Base-by-base conservation (phyloP, 2,797 vertebrate species). In the Antrozous pallidus region DNA sequence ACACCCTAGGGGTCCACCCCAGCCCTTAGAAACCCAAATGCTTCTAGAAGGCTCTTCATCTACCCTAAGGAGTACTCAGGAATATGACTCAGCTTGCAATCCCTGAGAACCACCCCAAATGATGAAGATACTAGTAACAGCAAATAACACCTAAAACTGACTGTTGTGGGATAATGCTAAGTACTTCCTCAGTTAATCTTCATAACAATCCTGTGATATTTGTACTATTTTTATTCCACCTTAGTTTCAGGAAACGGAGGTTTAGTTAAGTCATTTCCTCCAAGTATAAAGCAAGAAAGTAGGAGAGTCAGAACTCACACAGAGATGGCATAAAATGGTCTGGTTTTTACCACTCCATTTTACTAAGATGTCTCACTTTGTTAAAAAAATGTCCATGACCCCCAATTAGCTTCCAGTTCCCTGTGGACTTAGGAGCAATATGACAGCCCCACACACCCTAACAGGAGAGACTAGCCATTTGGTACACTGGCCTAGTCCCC, bases 211-310 rank as follows among this genome's bases (percentile, higher is more conserved):
- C 63, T 67, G 20, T 56, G 38, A 70, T 38, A 47, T 75, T 20
- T 31, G 18, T 71, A 74, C 81, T 77, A 70, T 31, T 91, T 86
- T 93, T 82, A 94, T 85, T n/a, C 77, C 80, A 74, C 78, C 86
- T 85, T 78, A 16, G 54, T 73, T 93, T 90, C 92, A 24, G 36
- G 54, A 90, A 86, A 94, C 12, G 58, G 24, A 86, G 69, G 78
- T 74, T 93, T 83, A 88, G 51, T 65, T 45, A 91, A 93, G 65
- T 82, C 28, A 81, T 81, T 94, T 78, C 88, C n/a, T 95, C 65
- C 56, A 85, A 95, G 26, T 49, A n/a, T 63, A 87, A 89, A 71
- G 61, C n/a, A 78, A 96, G 40, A 45, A 90, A 61, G 74, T 33
- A 73, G 47, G 22, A 73, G 42, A 73, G 67, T 63, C 45, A 26